These are phyloP conservation scores for Lepidocyrtoides sp. DNA, from an alignment of 2,888 invertebrate genomes.

Conservation along the genomic window DNA sequence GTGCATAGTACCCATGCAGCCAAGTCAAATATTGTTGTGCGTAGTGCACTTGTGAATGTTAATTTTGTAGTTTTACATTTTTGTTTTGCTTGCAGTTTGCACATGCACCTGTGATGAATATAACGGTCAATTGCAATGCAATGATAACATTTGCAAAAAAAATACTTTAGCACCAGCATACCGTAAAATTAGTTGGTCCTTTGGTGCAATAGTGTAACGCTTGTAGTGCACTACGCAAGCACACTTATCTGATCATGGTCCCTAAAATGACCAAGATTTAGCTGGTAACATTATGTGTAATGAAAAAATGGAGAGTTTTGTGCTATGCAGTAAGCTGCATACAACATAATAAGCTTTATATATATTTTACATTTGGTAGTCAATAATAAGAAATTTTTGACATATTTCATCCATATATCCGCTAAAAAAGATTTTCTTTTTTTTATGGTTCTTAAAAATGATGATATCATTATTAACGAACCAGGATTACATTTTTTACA, in stretches of 20 bases:
- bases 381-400: no score
- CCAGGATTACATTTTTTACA: not conserved
- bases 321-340: no score
- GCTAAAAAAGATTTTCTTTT: not conserved
- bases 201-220: not conserved
- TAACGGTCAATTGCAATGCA: not conserved
- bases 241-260: not conserved
- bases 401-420: no score
- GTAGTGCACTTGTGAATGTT: not conserved
- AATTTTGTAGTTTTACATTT: no score
- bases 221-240: not conserved
- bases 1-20: no score
- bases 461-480: not conserved
- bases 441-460: not conserved
- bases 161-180: slow-evolving; percentile 12
- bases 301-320: not conserved
- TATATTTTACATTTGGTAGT: no score
- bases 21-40: not conserved
- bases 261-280: not conserved
- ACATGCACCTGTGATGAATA: no score
- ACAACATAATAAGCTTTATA: no score
- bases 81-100: no score
- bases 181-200: not conserved
- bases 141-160: not conserved
- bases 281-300: not conserved